Evolutionary conservation across 2,888 invertebrate species (phyloP).

Genomic region (Lasius platythorax): DNA sequence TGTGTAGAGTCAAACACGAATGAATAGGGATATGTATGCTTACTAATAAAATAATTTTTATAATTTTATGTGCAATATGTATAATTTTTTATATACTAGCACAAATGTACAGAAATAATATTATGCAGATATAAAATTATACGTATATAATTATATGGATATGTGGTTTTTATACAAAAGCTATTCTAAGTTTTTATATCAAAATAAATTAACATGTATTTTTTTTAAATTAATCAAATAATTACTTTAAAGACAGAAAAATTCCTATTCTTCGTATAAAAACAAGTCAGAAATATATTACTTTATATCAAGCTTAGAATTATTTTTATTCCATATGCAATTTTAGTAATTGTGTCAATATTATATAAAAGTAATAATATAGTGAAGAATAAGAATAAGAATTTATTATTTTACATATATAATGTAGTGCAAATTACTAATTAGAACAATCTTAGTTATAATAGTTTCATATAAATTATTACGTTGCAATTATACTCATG

Average conservation of each 20-base stretch:
- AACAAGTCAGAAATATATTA: background rate
- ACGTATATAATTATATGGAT: background rate
- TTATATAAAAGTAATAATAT: background rate
- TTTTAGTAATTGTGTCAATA: background rate
- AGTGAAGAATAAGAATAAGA: background rate
- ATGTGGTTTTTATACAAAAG: slow-evolving; percentile 9
- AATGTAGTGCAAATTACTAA: no score
- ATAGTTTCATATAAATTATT: no score
- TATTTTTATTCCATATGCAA: background rate
- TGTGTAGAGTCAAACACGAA: slow-evolving; percentile 91
- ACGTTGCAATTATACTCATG: slow-evolving; percentile 6
- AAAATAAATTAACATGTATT: background rate
- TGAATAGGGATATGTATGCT: slow-evolving; percentile 44
- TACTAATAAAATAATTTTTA: slow-evolving; percentile 62
- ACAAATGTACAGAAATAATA: slow-evolving; percentile 9
- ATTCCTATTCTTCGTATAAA: background rate
- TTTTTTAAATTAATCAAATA: background rate
- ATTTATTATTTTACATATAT: slow-evolving; percentile 22
- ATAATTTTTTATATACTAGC: slow-evolving; percentile 10
- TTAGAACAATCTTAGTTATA: no score
- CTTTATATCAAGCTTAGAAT: background rate
- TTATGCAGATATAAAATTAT: slow-evolving; percentile 19
- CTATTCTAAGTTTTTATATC: background rate
- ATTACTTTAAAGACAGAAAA: background rate
- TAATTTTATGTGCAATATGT: slow-evolving; percentile 58